Conservation (phyloP, 1,140 invertebrate species). For the Drosophila nannoptera region DNA sequence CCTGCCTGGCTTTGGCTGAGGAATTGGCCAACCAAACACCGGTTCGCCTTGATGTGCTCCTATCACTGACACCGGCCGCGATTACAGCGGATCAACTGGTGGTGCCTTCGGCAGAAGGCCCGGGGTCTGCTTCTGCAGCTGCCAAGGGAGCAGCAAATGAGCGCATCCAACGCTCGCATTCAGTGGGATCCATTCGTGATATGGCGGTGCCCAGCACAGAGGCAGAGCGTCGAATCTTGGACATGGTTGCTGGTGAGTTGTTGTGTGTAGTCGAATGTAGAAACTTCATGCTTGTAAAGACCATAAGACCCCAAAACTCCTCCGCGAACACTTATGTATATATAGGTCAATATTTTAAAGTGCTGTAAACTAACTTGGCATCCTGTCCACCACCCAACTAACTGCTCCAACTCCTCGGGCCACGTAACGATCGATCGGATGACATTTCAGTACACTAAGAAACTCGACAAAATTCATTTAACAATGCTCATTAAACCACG, state of each 20-base stretch:
- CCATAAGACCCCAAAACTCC: conserved; percentile 21
- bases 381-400: conserved; percentile 38
- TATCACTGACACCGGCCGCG: conserved; percentile 88
- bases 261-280: conserved; percentile 1
- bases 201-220: conserved; percentile 80
- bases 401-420: conserved; percentile 17
- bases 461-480: conserved; percentile 68
- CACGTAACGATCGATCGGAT: conserved; percentile 19
- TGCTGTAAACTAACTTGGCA: conserved; percentile 60
- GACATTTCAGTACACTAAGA: conserved; percentile 70
- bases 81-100: conserved; percentile 84
- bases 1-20: conserved; percentile 92
- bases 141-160: conserved; percentile 64
- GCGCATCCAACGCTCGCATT: conserved; percentile 81
- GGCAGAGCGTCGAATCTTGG: conserved; percentile 84
- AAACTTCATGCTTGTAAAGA: conserved; percentile 28
- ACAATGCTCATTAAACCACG: conserved; percentile 74
- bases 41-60: conserved; percentile 91
- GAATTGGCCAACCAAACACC: conserved; percentile 93
- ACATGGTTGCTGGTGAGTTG: conserved; percentile 83
- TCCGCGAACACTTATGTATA: conserved; percentile 26
- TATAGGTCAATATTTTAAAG: conserved; percentile 42
- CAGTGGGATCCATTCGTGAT: conserved; percentile 85
- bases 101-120: conserved; percentile 80
- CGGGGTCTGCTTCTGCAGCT: conserved; percentile 55